Conservation (phyloP, 2,113 vertebrate species). For the Natator depressus region DNA sequence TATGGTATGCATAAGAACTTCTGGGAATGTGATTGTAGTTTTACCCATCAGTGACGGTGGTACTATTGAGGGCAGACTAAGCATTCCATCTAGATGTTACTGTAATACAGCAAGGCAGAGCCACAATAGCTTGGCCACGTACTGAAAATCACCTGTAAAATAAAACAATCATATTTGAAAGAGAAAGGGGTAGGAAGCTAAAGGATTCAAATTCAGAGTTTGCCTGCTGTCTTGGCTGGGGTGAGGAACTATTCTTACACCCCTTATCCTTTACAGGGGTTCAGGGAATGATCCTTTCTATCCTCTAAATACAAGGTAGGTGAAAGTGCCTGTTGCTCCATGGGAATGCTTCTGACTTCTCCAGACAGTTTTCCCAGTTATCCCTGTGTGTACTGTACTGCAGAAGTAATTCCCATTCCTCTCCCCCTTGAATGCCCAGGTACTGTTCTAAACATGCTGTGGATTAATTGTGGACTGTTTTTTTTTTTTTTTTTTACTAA, state of each 20-base stretch:
- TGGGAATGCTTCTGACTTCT: background rate
- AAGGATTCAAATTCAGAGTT: background rate
- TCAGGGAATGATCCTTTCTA: background rate
- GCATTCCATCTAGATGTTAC: background rate
- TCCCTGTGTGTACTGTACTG: background rate
- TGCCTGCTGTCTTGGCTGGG: background rate
- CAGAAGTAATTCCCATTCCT: background rate
- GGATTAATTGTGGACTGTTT: background rate
- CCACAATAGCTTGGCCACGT: background rate
- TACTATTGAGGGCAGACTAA: background rate
- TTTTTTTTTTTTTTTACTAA: background rate
- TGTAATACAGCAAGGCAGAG: background rate
- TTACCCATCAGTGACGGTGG: background rate
- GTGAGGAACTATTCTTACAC: background rate
- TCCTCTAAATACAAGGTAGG: background rate
- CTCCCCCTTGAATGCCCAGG: too few species aligned
- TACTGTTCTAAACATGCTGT: background rate
- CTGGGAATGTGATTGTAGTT: background rate
- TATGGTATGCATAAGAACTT: background rate
- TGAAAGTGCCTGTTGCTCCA: background rate
- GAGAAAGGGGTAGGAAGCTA: background rate
- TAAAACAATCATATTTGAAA: background rate
- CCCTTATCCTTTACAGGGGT: background rate
- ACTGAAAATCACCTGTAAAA: background rate
- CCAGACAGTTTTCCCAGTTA: background rate